Base-by-base conservation (phyloP, 2,113 vertebrate species). In the Pungitius pungitius region DNA sequence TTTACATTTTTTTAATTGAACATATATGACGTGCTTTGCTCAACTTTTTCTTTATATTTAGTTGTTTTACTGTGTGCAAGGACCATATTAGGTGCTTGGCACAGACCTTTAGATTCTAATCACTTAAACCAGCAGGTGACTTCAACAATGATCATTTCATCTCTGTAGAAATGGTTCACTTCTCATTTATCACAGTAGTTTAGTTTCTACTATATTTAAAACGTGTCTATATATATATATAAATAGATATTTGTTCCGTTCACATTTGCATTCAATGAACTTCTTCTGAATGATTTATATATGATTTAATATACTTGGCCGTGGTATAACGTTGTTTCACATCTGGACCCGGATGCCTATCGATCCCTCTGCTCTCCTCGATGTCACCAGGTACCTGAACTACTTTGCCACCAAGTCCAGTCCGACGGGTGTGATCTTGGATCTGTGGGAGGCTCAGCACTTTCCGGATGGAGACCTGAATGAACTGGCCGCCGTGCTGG, bases 401-500 rank as follows among this genome's bases (percentile, higher is more conserved):
- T 98, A 98, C 92, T 98, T 98, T 92, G 97, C 96, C 75, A 98
- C 96, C 4, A 98, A 97, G 90, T 96, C 96, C 0, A 98, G 96
- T 84, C 96, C 97, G 0, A 98, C 97, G 0, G 97, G 97, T 0
- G 96, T 97, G 37, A 97, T 98, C 88, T 91, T 98, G 92, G 97
- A 98, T 89, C 96, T 98, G 9, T 98, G 97, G 97, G 97, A 98
- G 93, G 96, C 95, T 47, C 97, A 97, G 90, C 96, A 98, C 90
- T 98, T 97, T 90, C 96, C 96, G 0, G 97, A 98, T 0, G 96
- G 96, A 81, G 97, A 97, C 90, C 94, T 98, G 75, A 97, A 95
- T 80, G 90, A 94, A 87, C 93, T 98, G 90, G 97, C 97, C 0
- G 95, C 96, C 0, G 96, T 97, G 80, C 87, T 98, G 65, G 97